Conservation (phyloP, 2,888 invertebrate species). For the Andrena haemorrhoa region DNA sequence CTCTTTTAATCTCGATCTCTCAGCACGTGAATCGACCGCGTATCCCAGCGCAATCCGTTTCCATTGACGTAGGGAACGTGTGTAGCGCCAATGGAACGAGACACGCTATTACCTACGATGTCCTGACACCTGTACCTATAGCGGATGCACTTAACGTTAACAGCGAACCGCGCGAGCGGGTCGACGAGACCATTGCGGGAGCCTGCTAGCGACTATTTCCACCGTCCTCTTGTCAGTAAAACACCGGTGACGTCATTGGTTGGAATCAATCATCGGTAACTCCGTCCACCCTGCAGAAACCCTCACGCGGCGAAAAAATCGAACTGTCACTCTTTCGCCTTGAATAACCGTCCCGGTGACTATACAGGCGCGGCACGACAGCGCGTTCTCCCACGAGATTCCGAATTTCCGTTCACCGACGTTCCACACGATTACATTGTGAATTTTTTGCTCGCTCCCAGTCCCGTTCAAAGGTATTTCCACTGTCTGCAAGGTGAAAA, state of each 20-base stretch:
- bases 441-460: constrained; percentile 13
- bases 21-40: constrained; percentile 15
- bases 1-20: neutral
- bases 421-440: constrained; percentile 14
- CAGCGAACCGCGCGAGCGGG: constrained; percentile 69
- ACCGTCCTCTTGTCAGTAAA: constrained; percentile 46
- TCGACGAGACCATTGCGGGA: constrained; percentile 50
- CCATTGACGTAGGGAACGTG: constrained; percentile 53
- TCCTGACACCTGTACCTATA: constrained; percentile 61
- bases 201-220: constrained; percentile 22
- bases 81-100: constrained; percentile 34
- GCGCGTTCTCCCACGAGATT: constrained; percentile 49
- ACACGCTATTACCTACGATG: constrained; percentile 65
- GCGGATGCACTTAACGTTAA: constrained; percentile 73
- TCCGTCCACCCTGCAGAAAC: constrained; percentile 18
- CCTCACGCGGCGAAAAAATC: constrained; percentile 47
- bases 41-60: constrained; percentile 55
- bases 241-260: constrained; percentile 56
- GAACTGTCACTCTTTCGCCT: constrained; percentile 56
- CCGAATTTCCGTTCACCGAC: constrained; percentile 22
- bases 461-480: neutral
- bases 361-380: constrained; percentile 37
- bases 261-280: constrained; percentile 66
- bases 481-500: neutral
- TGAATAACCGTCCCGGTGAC: constrained; percentile 36